Percentiles rank a stretch among this genome's conserved stretches.
These are phyloP conservation scores for Bufotes viridis DNA, from an alignment of 2,797 vertebrate species.

Conservation along the genomic window DNA sequence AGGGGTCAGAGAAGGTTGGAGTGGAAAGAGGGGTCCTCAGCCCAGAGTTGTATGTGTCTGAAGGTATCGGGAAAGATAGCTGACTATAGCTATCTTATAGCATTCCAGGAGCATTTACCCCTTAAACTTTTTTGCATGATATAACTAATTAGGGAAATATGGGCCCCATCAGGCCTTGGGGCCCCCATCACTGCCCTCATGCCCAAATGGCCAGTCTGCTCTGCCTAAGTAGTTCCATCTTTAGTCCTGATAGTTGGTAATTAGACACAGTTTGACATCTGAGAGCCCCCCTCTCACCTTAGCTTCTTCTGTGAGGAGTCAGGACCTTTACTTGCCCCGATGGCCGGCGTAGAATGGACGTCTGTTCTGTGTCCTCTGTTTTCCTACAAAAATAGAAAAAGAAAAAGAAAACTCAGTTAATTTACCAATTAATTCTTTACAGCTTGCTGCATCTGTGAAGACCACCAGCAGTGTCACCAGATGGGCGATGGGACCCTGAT, in stretches of 20 bases:
- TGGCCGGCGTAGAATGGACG: slow-evolving; percentile 20
- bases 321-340: slow-evolving; percentile 9
- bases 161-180: no score
- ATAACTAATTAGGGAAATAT: no score
- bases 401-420: slow-evolving; percentile 59
- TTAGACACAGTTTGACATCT: neutral
- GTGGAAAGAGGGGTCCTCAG: no score
- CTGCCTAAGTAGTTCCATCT: no score
- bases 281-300: neutral
- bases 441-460: slow-evolving; percentile 72
- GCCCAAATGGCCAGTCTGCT: no score
- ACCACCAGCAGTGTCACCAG: slow-evolving; percentile 73
- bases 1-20: no score
- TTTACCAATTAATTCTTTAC: slow-evolving; percentile 71
- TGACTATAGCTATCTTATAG: neutral
- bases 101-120: neutral
- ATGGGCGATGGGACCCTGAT: slow-evolving; percentile 11
- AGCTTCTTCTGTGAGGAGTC: slow-evolving; percentile 35
- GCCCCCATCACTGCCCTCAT: no score
- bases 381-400: slow-evolving; percentile 40
- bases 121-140: neutral
- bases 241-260: slow-evolving; percentile 11
- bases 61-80: no score
- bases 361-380: slow-evolving; percentile 34
- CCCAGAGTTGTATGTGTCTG: no score